phyloP scores from a whole-genome alignment of 2,888 invertebrate genomes.

The Drosophila percnosoma region DNA sequence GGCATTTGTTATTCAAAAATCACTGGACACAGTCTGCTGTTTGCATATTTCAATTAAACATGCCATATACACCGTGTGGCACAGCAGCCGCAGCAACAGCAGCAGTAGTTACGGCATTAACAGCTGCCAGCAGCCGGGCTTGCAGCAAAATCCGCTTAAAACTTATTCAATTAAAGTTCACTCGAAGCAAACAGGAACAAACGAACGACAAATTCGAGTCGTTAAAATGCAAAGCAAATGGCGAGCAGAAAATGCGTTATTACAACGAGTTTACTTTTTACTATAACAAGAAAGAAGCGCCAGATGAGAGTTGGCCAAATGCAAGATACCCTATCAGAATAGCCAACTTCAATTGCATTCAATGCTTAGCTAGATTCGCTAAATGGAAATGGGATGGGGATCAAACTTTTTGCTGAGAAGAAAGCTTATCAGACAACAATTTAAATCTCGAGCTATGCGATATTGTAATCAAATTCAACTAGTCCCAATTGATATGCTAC shows the following conservation, averaged over 20 bases:
- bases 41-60: slow-evolving; percentile 72
- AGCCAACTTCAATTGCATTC: background rate
- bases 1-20: slow-evolving; percentile 69
- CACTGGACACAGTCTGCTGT: slow-evolving; percentile 33
- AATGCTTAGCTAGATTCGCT: background rate
- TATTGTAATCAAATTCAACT: background rate
- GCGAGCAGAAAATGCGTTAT: slow-evolving; percentile 55
- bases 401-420: background rate
- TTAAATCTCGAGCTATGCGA: background rate
- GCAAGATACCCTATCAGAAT: slow-evolving; percentile 29
- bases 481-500: background rate
- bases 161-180: slow-evolving; percentile 78
- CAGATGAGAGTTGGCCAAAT: background rate
- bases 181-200: slow-evolving; percentile 46
- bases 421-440: background rate
- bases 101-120: background rate
- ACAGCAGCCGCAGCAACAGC: slow-evolving; percentile 10
- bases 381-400: background rate
- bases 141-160: slow-evolving; percentile 74
- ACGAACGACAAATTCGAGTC: slow-evolving; percentile 67
- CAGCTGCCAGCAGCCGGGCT: slow-evolving; percentile 33
- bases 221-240: slow-evolving; percentile 73
- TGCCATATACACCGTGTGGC: slow-evolving; percentile 57
- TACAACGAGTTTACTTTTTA: slow-evolving; percentile 22
- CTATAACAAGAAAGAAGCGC: background rate